Evolutionary conservation across 2,888 invertebrate species (phyloP).

Genomic region (Loripinus fragilis): DNA sequence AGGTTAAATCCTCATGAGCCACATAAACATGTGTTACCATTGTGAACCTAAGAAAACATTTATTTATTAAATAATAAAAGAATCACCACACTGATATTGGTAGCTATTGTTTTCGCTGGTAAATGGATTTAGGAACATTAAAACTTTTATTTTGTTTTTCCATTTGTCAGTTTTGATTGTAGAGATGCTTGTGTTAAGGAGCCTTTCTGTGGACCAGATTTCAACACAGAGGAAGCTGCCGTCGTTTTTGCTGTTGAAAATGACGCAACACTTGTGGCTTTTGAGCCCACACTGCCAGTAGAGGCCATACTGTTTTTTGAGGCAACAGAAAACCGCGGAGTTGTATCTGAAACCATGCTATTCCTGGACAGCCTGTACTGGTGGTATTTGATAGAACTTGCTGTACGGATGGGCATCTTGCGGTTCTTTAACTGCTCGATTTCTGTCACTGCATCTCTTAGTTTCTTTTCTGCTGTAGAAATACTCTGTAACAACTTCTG

Average conservation of each 20-base stretch:
- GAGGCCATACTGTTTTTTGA: constrained; percentile 40
- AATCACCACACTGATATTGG: too few species aligned
- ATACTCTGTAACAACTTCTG: constrained; percentile 34
- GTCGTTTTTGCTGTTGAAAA: not conserved
- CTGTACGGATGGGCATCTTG: constrained; percentile 51
- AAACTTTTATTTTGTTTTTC: not conserved
- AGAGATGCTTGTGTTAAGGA: not conserved
- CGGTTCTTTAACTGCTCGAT: constrained; percentile 55
- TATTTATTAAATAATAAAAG: too few species aligned
- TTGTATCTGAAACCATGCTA: constrained; percentile 49
- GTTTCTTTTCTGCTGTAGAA: constrained; percentile 30
- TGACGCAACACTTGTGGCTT: not conserved
- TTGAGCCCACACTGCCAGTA: constrained; percentile 33
- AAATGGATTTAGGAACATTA: too few species aligned
- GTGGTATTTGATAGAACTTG: constrained; percentile 58
- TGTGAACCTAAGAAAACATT: too few species aligned
- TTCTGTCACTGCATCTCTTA: constrained; percentile 44
- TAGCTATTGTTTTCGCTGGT: too few species aligned
- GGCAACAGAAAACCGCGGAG: constrained; percentile 29
- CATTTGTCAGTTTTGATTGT: not conserved
- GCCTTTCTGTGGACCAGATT: not conserved
- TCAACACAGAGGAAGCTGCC: not conserved
- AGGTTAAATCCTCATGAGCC: too few species aligned
- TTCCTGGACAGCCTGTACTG: constrained; percentile 53
- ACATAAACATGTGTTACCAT: too few species aligned